Evolutionary conservation across 2,888 invertebrate genomes (phyloP).

Genomic region (Endotricha flammealis): DNA sequence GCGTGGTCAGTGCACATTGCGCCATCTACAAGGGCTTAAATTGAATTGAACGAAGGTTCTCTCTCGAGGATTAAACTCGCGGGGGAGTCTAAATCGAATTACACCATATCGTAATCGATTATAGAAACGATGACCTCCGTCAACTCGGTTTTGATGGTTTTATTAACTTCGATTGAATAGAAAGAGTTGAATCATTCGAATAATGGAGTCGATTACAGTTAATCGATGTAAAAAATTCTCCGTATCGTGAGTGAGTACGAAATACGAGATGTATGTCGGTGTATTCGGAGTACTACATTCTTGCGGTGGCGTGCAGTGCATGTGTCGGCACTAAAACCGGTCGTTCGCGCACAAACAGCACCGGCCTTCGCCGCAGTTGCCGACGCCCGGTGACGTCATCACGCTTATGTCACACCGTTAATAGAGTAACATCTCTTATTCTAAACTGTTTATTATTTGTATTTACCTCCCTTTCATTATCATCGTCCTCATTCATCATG

Average conservation of each 20-base stretch:
- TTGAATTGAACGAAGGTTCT: constrained; percentile 4
- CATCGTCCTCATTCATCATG: too few species aligned
- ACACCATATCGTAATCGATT: background rate
- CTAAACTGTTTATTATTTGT: too few species aligned
- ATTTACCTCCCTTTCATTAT: too few species aligned
- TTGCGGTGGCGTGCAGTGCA: constrained; percentile 40
- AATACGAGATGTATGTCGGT: constrained; percentile 23
- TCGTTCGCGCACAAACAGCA: constrained; percentile 54
- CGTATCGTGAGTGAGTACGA: background rate
- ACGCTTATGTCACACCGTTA: constrained; percentile 68
- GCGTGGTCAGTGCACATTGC: constrained; percentile 46
- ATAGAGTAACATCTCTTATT: constrained; percentile 16
- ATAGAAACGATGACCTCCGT: background rate
- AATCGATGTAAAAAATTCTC: too few species aligned
- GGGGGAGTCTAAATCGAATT: background rate
- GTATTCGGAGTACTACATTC: constrained; percentile 35
- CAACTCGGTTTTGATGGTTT: too few species aligned
- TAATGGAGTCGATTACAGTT: background rate
- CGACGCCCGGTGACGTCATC: constrained; percentile 73
- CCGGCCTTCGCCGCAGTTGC: constrained; percentile 66
- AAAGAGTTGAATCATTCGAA: background rate
- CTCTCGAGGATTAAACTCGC: background rate
- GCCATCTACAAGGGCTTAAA: constrained; percentile 16
- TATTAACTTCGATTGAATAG: background rate
- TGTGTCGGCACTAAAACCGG: constrained; percentile 52